Conservation (phyloP, 1,140 invertebrate species). For the Riptortus pedestris region DNA sequence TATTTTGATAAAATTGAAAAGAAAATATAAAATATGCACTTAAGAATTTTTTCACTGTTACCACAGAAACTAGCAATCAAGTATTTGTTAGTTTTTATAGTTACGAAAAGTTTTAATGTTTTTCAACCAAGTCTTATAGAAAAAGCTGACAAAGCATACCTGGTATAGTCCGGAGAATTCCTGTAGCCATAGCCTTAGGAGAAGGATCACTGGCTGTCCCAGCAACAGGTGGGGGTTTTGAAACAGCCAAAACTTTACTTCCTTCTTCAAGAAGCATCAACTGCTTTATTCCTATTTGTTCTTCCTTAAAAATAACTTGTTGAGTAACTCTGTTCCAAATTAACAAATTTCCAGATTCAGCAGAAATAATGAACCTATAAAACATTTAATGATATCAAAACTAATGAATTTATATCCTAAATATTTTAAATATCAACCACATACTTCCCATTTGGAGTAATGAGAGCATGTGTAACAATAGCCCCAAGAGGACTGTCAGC, state of each 20-base stretch:
- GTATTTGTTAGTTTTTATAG: too few relatives aligned
- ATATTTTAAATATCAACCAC: constrained; percentile 27
- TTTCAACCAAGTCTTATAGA: too few relatives aligned
- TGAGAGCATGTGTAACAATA: constrained; percentile 84
- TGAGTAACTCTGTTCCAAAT: constrained; percentile 83
- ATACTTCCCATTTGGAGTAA: constrained; percentile 72
- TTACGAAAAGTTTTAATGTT: too few relatives aligned
- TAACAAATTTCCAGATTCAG: constrained; percentile 84
- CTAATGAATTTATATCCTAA: neutral
- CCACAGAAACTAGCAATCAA: too few relatives aligned
- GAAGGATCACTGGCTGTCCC: constrained; percentile 41
- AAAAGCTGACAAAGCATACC: too few relatives aligned
- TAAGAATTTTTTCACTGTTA: too few relatives aligned
- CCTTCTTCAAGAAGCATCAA: constrained; percentile 74
- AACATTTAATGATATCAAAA: too few relatives aligned
- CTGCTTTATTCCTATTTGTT: constrained; percentile 76
- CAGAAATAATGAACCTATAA: constrained; percentile 66
- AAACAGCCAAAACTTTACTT: constrained; percentile 74
- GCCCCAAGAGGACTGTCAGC: constrained; percentile 86
- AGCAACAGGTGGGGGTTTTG: constrained; percentile 43
- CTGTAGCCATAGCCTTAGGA: constrained; percentile 50
- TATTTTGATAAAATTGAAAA: too few relatives aligned
- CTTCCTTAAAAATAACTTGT: constrained; percentile 71
- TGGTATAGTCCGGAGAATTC: constrained; percentile 56
- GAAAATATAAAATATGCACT: too few relatives aligned